Evolutionary conservation across 2,113 vertebrate species (phyloP), one percentile per base, ranked within the genome.

Genomic region (Anser cygnoides): DNA sequence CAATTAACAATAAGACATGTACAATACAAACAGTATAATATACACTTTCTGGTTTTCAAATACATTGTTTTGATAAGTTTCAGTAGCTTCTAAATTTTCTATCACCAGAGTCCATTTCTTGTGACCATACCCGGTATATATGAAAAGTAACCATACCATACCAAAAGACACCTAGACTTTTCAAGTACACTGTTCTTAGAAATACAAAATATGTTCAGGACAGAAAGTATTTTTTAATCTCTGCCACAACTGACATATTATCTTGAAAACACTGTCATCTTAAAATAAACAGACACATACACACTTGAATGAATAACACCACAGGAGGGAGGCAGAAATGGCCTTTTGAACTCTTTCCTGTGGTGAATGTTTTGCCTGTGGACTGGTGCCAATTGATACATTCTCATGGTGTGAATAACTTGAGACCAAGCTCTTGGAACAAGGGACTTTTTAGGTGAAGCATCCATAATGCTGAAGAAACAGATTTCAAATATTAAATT

Each of bases 401-500:
- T 63, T 85, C 28, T 87, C 2, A 0, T 21, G 20, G n/a, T 70
- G 29, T 49, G 23, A 92, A 54, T 72, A 75, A 67, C 22, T 77
- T 75, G 41, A 89, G 62, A 67, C 14, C 44, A 13, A 82, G 54
- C 13, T 52, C 10, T n/a, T 58, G 22, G 67, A 94, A 86, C 33
- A 85, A 92, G 37, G 8, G 43, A 84, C 61, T 88, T 33, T 63
- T 88, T 29, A 55, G 44, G 43, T 39, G 59, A 92, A 96, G 28
- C n/a, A n/a, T 58, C 61, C 92, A 13, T 5, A 70, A 11, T 12
- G 35, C 13, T 54, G 55, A 71, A 91, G 14, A 74, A 96, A 72
- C 14, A 54, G 44, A 91, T 94, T 91, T 86, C 67, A 93, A 58
- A 46, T 54, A 91, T 92, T 62, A 50, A 4, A 55, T 88, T 88